Conservation (phyloP, 2,113 vertebrate genomes). For the Rhineura floridana region DNA sequence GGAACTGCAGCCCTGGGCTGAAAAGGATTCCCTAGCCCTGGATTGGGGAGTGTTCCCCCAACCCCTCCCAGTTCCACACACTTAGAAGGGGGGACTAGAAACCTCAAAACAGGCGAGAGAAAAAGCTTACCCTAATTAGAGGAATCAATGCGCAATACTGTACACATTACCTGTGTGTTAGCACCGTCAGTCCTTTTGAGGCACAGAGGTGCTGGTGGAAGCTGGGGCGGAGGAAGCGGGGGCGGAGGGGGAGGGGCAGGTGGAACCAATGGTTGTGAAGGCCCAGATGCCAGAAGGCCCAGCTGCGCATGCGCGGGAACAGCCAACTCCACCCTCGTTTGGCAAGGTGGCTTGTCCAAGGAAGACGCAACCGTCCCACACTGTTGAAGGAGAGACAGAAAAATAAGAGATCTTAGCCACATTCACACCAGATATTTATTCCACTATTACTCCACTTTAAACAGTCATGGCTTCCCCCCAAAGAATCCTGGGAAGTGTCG, state of each 20-base stretch:
- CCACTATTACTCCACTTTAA: too few relatives aligned
- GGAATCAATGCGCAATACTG: not conserved
- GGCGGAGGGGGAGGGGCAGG: conserved; percentile 48
- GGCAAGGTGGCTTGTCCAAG: conserved; percentile 55
- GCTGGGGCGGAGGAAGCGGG: conserved; percentile 41
- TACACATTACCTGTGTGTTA: conserved; percentile 72
- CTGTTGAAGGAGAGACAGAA: conserved; percentile 48
- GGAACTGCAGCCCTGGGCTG: too few relatives aligned
- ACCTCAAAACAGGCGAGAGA: not conserved
- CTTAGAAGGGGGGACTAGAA: not conserved
- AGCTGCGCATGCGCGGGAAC: not conserved
- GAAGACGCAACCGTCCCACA: conserved; percentile 3
- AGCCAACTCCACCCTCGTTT: conserved; percentile 33
- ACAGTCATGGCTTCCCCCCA: too few relatives aligned
- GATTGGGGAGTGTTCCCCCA: not conserved
- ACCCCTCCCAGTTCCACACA: not conserved
- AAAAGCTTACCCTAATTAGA: not conserved
- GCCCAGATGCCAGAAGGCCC: rapidly evolving
- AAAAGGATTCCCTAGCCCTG: too few relatives aligned
- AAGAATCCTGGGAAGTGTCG: too few relatives aligned
- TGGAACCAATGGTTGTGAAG: not conserved
- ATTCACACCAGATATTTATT: too few relatives aligned
- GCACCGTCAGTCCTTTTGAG: conserved; percentile 50
- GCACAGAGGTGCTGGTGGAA: conserved; percentile 54
- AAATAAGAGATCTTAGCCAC: not conserved